phyloP scores from a whole-genome alignment of 2,888 invertebrate genomes.

The Seira musarum region DNA sequence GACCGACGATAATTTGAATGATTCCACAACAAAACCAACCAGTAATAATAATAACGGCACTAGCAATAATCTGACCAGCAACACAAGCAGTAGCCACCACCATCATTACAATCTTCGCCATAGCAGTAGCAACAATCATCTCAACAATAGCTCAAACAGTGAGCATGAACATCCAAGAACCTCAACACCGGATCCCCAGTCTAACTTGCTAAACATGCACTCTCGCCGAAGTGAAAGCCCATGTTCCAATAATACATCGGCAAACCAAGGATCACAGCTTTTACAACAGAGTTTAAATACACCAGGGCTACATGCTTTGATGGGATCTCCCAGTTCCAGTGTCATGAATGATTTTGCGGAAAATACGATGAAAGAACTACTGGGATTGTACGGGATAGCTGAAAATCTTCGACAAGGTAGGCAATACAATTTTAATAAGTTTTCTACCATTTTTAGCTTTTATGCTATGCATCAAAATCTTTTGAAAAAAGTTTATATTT shows the following conservation, averaged over 20 bases:
- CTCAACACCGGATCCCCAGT: neutral
- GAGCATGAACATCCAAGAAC: slow-evolving; percentile 35
- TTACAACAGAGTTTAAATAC: slow-evolving; percentile 42
- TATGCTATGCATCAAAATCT: too few species aligned
- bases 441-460: too few species aligned
- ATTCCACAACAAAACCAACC: slow-evolving; percentile 42
- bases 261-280: slow-evolving; percentile 22
- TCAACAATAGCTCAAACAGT: slow-evolving; percentile 40
- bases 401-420: slow-evolving; percentile 69
- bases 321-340: slow-evolving; percentile 22
- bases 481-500: too few species aligned
- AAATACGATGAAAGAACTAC: slow-evolving; percentile 68
- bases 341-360: slow-evolving; percentile 67
- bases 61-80: slow-evolving; percentile 23
- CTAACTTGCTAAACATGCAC: neutral
- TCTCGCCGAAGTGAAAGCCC: slow-evolving; percentile 27
- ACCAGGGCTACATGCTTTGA: slow-evolving; percentile 37
- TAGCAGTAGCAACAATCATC: slow-evolving; percentile 48
- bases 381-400: slow-evolving; percentile 68
- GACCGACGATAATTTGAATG: slow-evolving; percentile 48
- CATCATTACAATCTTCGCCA: slow-evolving; percentile 52
- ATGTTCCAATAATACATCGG: slow-evolving; percentile 33
- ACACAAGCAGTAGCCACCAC: slow-evolving; percentile 33
- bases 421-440: slow-evolving; percentile 10
- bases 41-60: slow-evolving; percentile 27